Conservation (phyloP, 2,888 invertebrate genomes). For the Spisula solida region DNA sequence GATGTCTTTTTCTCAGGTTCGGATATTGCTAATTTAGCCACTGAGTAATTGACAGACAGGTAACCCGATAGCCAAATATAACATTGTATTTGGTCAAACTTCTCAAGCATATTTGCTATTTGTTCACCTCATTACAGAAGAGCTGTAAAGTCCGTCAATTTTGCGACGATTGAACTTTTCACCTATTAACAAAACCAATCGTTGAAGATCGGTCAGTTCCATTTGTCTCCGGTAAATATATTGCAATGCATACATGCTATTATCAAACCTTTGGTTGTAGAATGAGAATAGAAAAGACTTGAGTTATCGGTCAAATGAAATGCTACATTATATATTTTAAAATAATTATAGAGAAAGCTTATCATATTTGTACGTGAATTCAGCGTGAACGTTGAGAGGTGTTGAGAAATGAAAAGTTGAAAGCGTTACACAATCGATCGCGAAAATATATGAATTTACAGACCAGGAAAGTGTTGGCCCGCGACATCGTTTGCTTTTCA, state of each 20-base stretch:
- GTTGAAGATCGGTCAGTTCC: too few species aligned
- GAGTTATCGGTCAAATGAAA: not conserved
- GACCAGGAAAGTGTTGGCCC: conserved; percentile 37
- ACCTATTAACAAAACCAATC: not conserved
- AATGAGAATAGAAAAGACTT: too few species aligned
- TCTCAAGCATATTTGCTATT: not conserved
- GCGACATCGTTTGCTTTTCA: conserved; percentile 60
- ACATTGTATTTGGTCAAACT: not conserved
- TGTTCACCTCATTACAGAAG: not conserved
- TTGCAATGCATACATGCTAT: too few species aligned
- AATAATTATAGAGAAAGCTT: not conserved
- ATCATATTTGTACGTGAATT: too few species aligned
- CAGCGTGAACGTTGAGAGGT: too few species aligned
- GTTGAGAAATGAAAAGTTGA: too few species aligned
- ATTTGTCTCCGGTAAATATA: too few species aligned
- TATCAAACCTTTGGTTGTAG: too few species aligned
- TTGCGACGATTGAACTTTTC: not conserved
- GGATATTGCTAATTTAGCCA: not conserved
- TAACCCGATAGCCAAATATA: not conserved
- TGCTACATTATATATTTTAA: too few species aligned
- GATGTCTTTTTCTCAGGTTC: not conserved
- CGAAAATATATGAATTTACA: not conserved
- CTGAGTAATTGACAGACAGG: not conserved
- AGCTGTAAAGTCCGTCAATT: not conserved
- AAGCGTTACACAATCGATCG: not conserved